A percentile compares a stretch with the other conserved stretches of the same genome.
Evolutionary conservation across 2,113 vertebrate species (phyloP).

Genomic region (Semnornis frantzii): DNA sequence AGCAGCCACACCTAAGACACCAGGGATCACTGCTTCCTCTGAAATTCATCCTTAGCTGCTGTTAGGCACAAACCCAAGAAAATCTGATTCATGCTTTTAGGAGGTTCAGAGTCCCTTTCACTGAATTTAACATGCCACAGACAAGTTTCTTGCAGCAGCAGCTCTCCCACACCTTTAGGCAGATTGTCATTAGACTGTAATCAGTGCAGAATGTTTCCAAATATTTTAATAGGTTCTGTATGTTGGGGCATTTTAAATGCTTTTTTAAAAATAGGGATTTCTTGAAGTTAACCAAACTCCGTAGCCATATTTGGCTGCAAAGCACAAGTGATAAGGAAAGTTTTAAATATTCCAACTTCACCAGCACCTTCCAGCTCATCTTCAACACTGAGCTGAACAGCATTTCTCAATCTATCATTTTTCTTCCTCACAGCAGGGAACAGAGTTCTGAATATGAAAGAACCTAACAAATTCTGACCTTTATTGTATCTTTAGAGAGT

Average conservation of each 20-base stretch:
- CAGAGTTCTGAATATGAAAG: neutral
- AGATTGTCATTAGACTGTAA: neutral
- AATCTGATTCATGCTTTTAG: neutral
- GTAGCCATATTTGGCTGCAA: neutral
- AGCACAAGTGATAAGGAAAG: neutral
- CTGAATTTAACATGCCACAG: accelerated
- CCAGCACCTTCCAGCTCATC: neutral
- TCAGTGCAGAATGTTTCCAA: neutral
- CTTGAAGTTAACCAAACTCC: neutral
- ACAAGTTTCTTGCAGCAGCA: neutral
- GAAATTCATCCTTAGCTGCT: neutral
- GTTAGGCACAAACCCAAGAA: neutral
- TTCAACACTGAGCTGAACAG: neutral
- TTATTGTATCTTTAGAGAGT: conserved; percentile 24
- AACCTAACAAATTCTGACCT: conserved; percentile 34
- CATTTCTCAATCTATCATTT: neutral
- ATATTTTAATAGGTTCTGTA: neutral
- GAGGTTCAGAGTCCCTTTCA: neutral
- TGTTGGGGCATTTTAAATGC: neutral
- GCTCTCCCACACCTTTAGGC: neutral
- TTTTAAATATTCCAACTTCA: neutral
- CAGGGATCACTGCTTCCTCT: neutral
- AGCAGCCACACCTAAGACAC: neutral
- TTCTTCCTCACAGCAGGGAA: neutral
- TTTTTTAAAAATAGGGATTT: neutral